Evolutionary conservation across 2,113 vertebrate species (phyloP).

Genomic region (Cyanocitta stelleri): DNA sequence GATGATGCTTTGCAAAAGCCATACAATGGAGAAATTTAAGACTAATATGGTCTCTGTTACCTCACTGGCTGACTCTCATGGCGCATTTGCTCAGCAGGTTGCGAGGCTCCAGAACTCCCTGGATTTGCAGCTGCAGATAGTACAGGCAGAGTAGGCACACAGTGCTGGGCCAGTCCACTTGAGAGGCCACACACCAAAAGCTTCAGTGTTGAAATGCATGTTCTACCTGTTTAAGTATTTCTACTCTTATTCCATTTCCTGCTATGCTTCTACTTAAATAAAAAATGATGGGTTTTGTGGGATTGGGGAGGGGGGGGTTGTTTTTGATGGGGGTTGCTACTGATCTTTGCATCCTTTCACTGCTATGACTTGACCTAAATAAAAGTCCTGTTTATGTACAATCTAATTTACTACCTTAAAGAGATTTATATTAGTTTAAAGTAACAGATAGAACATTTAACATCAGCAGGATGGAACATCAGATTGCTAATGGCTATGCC

Average conservation of each 20-base stretch:
- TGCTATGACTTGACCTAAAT: not conserved
- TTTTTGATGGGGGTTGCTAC: not conserved
- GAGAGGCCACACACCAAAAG: not conserved
- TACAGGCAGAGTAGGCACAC: not conserved
- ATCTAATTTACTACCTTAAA: not conserved
- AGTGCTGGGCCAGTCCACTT: not conserved
- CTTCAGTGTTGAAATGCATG: not conserved
- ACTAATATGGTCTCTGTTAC: not conserved
- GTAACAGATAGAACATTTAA: not conserved
- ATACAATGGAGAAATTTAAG: not conserved
- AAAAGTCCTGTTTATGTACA: not conserved
- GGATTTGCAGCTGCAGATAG: not conserved
- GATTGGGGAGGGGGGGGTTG: not conserved
- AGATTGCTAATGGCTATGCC: not conserved
- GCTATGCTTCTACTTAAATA: not conserved
- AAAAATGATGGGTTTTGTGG: accelerated
- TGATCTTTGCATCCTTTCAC: not conserved
- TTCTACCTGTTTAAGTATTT: not conserved
- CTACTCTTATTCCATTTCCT: not conserved
- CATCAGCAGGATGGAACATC: not conserved
- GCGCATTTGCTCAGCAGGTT: not conserved
- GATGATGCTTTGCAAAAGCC: not conserved
- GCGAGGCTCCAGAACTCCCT: not conserved
- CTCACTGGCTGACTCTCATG: not conserved
- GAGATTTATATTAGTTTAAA: not conserved